Conservation (phyloP, 30 jellyfish, hydroid and myxozoan species). For the Aurelia coerulea region DNA sequence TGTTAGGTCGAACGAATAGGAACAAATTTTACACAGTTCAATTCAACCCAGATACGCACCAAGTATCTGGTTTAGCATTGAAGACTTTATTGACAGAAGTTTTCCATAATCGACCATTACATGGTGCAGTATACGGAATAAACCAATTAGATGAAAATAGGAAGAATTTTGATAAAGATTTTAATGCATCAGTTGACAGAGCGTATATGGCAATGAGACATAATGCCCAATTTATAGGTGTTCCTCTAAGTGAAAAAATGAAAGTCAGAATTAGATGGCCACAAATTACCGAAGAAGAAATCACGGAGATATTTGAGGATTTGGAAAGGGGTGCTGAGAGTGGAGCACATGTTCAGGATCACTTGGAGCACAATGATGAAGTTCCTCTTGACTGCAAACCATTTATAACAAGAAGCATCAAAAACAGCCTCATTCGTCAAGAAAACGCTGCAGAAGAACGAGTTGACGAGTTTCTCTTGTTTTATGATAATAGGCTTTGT, state of each 20-base stretch:
- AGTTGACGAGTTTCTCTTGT: too few relatives aligned
- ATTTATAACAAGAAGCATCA: neutral
- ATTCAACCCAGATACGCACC: neutral
- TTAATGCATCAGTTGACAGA: neutral
- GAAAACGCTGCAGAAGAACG: neutral
- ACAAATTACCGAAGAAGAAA: neutral
- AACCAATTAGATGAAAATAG: neutral
- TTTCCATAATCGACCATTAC: neutral
- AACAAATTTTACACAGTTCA: neutral
- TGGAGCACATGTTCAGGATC: too few relatives aligned
- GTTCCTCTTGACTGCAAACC: neutral
- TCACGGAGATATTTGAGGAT: neutral
- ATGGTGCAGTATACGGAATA: neutral
- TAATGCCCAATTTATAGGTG: neutral
- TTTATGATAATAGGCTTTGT: too few relatives aligned
- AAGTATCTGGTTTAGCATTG: neutral
- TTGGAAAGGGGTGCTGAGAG: too few relatives aligned
- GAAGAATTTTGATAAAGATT: neutral
- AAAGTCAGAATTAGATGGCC: neutral
- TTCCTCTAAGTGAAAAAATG: neutral
- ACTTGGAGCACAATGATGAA: neutral
- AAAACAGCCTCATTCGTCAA: neutral
- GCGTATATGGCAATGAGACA: neutral
- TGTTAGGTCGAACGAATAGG: slow-evolving; percentile 26
- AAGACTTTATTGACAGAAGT: neutral